Evolutionary conservation across 2,888 invertebrate genomes (phyloP).

Genomic region (Microplitis manilae): DNA sequence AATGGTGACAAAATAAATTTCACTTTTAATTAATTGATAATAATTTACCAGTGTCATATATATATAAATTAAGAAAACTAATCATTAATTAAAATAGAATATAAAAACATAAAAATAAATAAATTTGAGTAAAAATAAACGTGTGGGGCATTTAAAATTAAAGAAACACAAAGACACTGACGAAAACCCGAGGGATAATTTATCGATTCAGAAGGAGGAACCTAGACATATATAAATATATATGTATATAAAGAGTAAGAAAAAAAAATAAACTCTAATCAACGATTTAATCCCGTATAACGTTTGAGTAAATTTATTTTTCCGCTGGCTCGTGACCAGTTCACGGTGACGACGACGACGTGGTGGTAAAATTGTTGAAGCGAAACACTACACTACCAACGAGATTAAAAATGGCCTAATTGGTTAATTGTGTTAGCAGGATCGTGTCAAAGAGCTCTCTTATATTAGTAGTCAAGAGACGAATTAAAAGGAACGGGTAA

Average conservation of each 20-base stretch:
- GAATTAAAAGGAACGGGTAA: neutral
- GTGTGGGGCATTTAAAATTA: conserved; percentile 36
- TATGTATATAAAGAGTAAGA: conserved; percentile 41
- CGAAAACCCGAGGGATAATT: conserved; percentile 49
- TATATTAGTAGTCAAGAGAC: conserved; percentile 11
- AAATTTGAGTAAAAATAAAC: conserved; percentile 42
- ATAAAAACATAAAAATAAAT: conserved; percentile 30
- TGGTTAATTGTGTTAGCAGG: conserved; percentile 68
- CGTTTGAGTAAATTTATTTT: conserved; percentile 67
- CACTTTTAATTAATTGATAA: neutral
- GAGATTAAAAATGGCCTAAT: conserved; percentile 54
- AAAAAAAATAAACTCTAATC: conserved; percentile 62
- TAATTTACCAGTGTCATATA: neutral
- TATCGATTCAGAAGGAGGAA: conserved; percentile 59
- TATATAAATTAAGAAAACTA: conserved; percentile 25
- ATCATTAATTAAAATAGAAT: neutral
- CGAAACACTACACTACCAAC: conserved; percentile 30
- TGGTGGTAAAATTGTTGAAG: conserved; percentile 9
- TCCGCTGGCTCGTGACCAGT: conserved; percentile 61
- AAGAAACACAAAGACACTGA: conserved; percentile 45
- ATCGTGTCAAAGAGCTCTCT: conserved; percentile 62
- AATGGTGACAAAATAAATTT: conserved; percentile 29
- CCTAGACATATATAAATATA: conserved; percentile 30
- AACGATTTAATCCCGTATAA: conserved; percentile 66
- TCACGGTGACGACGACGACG: conserved; percentile 16